Conservation (phyloP, 2,797 vertebrate species). For the Microctenopoma stevenorrisi region DNA sequence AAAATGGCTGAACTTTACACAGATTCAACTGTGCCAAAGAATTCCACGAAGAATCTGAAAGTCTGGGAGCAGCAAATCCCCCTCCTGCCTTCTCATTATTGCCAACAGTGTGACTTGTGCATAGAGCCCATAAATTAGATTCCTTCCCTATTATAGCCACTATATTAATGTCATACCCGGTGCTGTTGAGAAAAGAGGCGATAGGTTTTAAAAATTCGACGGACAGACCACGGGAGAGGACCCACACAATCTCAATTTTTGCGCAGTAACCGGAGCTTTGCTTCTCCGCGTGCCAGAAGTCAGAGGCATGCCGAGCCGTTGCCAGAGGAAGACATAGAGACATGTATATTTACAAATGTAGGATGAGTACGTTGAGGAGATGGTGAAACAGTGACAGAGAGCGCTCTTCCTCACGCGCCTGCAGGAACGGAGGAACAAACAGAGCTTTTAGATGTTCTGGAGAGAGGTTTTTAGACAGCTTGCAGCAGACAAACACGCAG, state of each 20-base stretch:
- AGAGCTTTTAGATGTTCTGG: conserved; percentile 57
- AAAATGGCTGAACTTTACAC: conserved; percentile 54
- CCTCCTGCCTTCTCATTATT: conserved; percentile 57
- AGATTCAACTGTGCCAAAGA: conserved; percentile 54
- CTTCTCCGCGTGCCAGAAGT: background rate
- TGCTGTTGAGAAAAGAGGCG: conserved; percentile 28
- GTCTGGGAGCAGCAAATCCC: conserved; percentile 56
- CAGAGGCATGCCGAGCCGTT: conserved; percentile 1
- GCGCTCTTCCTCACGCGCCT: conserved; percentile 38
- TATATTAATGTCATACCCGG: conserved; percentile 25
- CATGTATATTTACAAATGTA: conserved; percentile 34
- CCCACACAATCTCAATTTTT: conserved; percentile 9
- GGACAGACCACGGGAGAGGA: conserved; percentile 8
- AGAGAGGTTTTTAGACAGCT: conserved; percentile 77
- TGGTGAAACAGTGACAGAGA: conserved; percentile 58
- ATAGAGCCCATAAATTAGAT: conserved; percentile 47
- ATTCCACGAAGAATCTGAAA: conserved; percentile 56
- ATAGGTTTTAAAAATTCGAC: conserved; percentile 19
- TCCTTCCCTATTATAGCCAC: conserved; percentile 47
- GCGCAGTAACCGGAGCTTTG: background rate
- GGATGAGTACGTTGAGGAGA: conserved; percentile 41
- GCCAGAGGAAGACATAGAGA: conserved; percentile 24
- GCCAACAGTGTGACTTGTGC: conserved; percentile 46
- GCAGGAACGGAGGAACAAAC: conserved; percentile 57
- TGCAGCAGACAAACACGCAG: conserved; percentile 78